Conservation (phyloP, 2,888 invertebrate species). For the Adela reaumurella region DNA sequence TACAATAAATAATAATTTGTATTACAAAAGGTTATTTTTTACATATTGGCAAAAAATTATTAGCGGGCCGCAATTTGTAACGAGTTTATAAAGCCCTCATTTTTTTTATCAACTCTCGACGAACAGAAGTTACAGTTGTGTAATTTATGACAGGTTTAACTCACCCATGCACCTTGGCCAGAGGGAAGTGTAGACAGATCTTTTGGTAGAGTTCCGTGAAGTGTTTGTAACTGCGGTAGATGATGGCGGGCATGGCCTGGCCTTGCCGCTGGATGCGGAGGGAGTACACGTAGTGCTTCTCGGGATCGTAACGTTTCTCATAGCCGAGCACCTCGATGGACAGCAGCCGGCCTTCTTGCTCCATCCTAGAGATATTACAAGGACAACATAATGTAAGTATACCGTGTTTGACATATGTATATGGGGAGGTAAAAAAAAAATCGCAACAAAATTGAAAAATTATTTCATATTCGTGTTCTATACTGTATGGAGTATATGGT, state of each 20-base stretch:
- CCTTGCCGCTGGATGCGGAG: slow-evolving; percentile 78
- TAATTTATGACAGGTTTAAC: slow-evolving; percentile 17
- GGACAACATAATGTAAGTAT: background rate
- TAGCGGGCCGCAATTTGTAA: no score
- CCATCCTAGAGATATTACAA: slow-evolving; percentile 56
- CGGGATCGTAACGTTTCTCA: slow-evolving; percentile 94
- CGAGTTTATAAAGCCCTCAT: no score
- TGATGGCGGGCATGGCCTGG: slow-evolving; percentile 80
- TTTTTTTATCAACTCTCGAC: no score
- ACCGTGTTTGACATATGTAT: no score
- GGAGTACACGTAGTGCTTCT: slow-evolving; percentile 95
- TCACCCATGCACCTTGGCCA: slow-evolving; percentile 87
- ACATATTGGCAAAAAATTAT: no score
- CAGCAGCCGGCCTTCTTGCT: slow-evolving; percentile 84
- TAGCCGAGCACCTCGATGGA: slow-evolving; percentile 83
- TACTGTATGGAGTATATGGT: no score
- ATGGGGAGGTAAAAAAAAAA: no score
- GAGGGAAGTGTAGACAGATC: slow-evolving; percentile 85
- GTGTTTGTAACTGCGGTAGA: slow-evolving; percentile 94
- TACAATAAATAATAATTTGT: no score
- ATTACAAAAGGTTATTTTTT: no score
- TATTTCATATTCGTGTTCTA: no score
- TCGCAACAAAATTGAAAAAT: no score
- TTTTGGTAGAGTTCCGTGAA: slow-evolving; percentile 96
- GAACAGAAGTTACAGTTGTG: no score